phyloP scores from a whole-genome alignment of 35 echinoderm and acorn worm species.

The Nesometra sesokonis region DNA sequence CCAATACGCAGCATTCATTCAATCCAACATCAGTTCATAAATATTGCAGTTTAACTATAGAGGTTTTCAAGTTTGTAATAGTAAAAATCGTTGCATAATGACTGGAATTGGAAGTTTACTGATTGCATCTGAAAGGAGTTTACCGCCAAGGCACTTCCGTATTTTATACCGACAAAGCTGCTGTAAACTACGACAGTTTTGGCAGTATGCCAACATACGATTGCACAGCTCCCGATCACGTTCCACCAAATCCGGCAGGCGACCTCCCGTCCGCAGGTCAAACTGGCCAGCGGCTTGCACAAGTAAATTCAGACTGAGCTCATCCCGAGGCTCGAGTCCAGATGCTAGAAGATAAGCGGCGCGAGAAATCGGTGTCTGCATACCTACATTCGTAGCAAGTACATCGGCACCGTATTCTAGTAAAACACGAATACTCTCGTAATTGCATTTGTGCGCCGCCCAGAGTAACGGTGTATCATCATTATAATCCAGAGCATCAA shows the following conservation, averaged over 20 bases:
- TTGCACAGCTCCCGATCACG: conserved; percentile 54
- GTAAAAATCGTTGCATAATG: conserved; percentile 42
- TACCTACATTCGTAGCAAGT: conserved; percentile 27
- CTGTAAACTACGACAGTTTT: conserved; percentile 24
- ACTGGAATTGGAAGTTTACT: conserved; percentile 68
- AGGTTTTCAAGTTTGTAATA: conserved; percentile 47
- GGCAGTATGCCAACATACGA: conserved; percentile 32
- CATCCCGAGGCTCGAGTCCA: conserved; percentile 48
- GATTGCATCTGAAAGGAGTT: conserved; percentile 25
- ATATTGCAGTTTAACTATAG: background rate
- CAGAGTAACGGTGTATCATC: conserved; percentile 79
- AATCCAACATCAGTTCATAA: too few relatives aligned
- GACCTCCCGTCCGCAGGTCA: conserved; percentile 39
- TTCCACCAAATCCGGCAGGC: conserved; percentile 28
- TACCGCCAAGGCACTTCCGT: conserved; percentile 31
- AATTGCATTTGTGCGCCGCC: conserved; percentile 69
- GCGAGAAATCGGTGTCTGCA: conserved; percentile 32
- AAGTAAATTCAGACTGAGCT: conserved; percentile 41
- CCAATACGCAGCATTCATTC: too few relatives aligned
- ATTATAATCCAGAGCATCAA: conserved; percentile 64
- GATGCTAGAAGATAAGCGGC: conserved; percentile 40
- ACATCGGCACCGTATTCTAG: conserved; percentile 79
- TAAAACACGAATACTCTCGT: conserved; percentile 54
- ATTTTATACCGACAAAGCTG: conserved; percentile 82
- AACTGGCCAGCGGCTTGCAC: conserved; percentile 52